Percentiles rank a stretch among this genome's conserved stretches.
These are phyloP conservation scores for Papilio elwesi DNA, from an alignment of 2,888 invertebrate species.

Conservation along the genomic window DNA sequence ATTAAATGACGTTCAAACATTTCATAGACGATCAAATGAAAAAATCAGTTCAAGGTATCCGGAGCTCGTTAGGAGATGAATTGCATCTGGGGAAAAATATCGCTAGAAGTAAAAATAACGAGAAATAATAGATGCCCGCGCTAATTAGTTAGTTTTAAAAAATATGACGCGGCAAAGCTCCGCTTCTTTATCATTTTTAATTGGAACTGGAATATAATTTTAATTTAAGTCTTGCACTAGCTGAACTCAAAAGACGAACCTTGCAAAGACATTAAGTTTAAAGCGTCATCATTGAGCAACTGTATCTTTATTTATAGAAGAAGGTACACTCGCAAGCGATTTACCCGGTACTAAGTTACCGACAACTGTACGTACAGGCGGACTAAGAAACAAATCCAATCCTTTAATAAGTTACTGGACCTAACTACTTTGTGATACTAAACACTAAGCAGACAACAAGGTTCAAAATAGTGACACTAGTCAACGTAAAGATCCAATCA, in stretches of 20 bases:
- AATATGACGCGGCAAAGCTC: not conserved
- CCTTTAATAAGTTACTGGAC: no score
- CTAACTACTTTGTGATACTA: no score
- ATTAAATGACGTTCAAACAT: constrained; percentile 9
- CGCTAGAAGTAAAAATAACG: constrained; percentile 13
- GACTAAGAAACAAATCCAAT: no score
- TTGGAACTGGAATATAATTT: not conserved
- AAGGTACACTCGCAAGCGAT: no score
- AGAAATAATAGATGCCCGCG: constrained; percentile 14
- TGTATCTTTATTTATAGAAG: not conserved
- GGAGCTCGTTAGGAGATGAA: constrained; percentile 17
- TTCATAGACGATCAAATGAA: not conserved
- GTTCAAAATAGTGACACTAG: no score
- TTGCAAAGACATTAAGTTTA: not conserved
- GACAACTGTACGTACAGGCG: no score
- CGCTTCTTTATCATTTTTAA: constrained; percentile 14
- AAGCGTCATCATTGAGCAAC: not conserved
- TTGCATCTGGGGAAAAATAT: constrained; percentile 11
- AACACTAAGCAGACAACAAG: no score
- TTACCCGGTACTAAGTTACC: no score
- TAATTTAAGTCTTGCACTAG: not conserved
- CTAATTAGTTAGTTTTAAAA: constrained; percentile 19
- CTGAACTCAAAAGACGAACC: not conserved
- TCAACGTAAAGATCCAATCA: no score
- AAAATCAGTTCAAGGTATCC: not conserved